A percentile compares a stretch with the other conserved stretches of the same genome.
These are phyloP conservation scores for Sinodicranocentrus sp. DNA, from an alignment of 2,888 invertebrate genomes.

Conservation along the genomic window DNA sequence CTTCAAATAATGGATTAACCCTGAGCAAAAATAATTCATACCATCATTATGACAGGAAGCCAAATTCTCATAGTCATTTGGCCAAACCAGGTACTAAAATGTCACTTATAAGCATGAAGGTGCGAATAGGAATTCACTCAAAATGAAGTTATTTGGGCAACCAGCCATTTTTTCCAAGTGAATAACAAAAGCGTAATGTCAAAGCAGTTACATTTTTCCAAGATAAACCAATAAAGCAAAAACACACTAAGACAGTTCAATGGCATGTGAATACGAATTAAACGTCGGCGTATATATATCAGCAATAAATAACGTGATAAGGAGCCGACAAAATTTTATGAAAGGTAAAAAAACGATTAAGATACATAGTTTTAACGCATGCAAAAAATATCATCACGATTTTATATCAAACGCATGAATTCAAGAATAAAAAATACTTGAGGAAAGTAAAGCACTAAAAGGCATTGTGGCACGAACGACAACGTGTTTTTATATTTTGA, in stretches of 20 bases:
- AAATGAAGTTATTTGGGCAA: slow-evolving; percentile 17
- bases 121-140: slow-evolving; percentile 11
- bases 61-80: background rate
- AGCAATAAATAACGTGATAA: slow-evolving; percentile 40
- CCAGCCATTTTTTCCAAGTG: background rate
- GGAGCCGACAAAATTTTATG: slow-evolving; percentile 9
- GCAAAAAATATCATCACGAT: background rate
- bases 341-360: too few species aligned
- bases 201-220: too few species aligned
- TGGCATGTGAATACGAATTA: slow-evolving; percentile 27
- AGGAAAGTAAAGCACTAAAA: too few species aligned
- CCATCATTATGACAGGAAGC: background rate
- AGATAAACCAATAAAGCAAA: too few species aligned
- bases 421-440: too few species aligned
- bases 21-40: slow-evolving; percentile 62
- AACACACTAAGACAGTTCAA: slow-evolving; percentile 43
- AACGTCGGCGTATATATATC: background rate
- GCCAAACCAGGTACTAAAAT: background rate
- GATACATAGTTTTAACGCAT: too few species aligned
- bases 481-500: too few species aligned
- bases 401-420: background rate
- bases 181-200: too few species aligned
- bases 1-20: slow-evolving; percentile 76
- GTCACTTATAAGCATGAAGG: background rate
- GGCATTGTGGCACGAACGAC: too few species aligned